Base-by-base conservation (phyloP, 2,888 invertebrate genomes). In the Pyrochroa serraticornis region DNA sequence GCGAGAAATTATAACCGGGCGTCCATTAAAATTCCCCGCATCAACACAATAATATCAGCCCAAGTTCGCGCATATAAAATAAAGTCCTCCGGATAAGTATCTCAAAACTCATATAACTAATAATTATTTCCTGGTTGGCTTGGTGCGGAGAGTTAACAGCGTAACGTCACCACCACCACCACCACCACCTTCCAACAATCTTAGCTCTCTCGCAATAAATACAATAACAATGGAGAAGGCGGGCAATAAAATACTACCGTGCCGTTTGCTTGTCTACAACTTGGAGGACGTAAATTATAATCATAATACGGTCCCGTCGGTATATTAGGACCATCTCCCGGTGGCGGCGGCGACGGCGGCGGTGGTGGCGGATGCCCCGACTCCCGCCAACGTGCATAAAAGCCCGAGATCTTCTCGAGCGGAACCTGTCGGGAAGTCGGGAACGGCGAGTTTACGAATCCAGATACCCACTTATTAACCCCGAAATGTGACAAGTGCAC, bases 251-350 rank as follows among this genome's bases (percentile, higher is more conserved):
- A 58, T 58, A 58, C 54, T 60, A 64, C 64, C 60, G 64, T 63
- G 63, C 57, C 63, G 65, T 67, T 67, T 65, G 65, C 65, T 57
- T 59, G 67, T 66, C 67, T 58, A 64, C 69, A 66, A 69, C 66
- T 70, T 61, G 52, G 55, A 56, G 63, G 60, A 63, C 60, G 66
- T 70, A 68, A 71, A 70, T 71, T 68, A 71, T 64, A 64, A 67
- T 70, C 67, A 68, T 70, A 69, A 71, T 69, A 67, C 68, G 67
- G 65, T 68, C 66, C 65, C 67, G 67, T 63, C 66, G 65, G 66
- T 70, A 69, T 69, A 69, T 69, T 68, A 68, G 68, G 65, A 66
- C 62, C 63, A 61, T 65, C 69, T 68, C 52, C 39, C 52, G 53
- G 58, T 53, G 38, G 32, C 44, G 48, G 43, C 42, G 31, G 41